These are phyloP conservation scores for Capromys pilorides DNA, from an alignment of 2,797 vertebrate genomes.

Conservation along the genomic window DNA sequence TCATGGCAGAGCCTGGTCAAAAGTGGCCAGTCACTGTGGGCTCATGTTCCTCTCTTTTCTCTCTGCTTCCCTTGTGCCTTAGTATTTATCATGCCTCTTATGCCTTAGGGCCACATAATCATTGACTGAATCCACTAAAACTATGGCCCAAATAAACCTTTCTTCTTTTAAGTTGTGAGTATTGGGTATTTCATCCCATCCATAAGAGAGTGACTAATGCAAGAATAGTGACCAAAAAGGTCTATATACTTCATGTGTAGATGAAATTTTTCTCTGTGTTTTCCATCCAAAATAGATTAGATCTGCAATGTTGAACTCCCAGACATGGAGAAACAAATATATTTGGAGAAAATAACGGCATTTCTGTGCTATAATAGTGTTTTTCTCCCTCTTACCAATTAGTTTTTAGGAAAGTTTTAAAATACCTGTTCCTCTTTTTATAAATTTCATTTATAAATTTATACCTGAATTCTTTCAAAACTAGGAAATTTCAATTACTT, in stretches of 20 bases:
- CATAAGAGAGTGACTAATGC: not conserved
- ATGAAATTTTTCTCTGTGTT: not conserved
- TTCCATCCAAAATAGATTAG: not conserved
- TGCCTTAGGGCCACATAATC: not conserved
- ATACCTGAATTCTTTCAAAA: not conserved
- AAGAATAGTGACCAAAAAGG: not conserved
- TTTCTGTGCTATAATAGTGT: not conserved
- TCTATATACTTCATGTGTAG: not conserved
- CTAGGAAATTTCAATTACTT: not conserved
- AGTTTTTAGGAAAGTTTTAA: not conserved
- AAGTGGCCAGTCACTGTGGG: not conserved
- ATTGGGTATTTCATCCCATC: not conserved
- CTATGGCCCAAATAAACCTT: not conserved
- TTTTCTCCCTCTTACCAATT: not conserved
- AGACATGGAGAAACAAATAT: not conserved
- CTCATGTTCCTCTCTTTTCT: not conserved
- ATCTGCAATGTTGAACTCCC: not conserved
- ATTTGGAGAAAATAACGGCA: not conserved
- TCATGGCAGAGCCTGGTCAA: not conserved
- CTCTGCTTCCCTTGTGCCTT: not conserved
- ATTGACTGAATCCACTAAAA: not conserved
- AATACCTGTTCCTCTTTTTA: not conserved
- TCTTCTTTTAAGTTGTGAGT: not conserved
- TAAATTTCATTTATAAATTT: constrained; percentile 40
- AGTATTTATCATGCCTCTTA: no score